phyloP scores from a whole-genome alignment of 2,113 vertebrate species.

The Antechinus flavipes region DNA sequence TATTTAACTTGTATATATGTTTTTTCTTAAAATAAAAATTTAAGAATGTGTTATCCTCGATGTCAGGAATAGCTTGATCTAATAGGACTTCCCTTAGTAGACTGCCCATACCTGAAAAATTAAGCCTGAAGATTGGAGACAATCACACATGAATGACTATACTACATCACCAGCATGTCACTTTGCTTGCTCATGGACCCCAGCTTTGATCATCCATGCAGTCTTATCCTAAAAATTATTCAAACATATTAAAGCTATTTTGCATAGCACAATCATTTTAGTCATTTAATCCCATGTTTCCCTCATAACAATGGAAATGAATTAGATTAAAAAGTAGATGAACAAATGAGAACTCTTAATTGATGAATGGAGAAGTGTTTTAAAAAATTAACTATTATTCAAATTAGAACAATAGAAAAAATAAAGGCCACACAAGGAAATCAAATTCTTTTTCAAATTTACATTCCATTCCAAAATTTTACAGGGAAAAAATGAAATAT shows the following conservation, averaged over 20 bases:
- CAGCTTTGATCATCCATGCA: conserved; percentile 4
- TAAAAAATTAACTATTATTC: background rate
- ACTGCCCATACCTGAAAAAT: conserved; percentile 12
- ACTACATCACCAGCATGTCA: background rate
- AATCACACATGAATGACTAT: background rate
- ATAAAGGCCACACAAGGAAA: background rate
- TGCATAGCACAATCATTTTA: background rate
- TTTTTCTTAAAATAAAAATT: conserved; percentile 4
- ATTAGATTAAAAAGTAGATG: background rate
- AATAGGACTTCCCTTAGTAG: conserved; percentile 1
- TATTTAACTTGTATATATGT: conserved; percentile 76
- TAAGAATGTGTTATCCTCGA: background rate
- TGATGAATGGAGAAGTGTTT: background rate
- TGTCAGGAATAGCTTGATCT: conserved; percentile 1
- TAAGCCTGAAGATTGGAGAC: background rate
- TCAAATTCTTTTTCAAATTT: background rate
- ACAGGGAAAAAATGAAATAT: background rate
- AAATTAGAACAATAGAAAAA: background rate
- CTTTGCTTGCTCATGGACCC: conserved; percentile 10
- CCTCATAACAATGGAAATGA: background rate
- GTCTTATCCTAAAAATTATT: conserved; percentile 4
- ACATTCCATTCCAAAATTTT: background rate
- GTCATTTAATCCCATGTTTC: conserved; percentile 5
- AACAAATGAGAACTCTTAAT: background rate
- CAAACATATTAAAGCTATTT: conserved; percentile 3